phyloP scores from a whole-genome alignment of 2,888 invertebrate genomes.

The Trichogramma evanescens region DNA sequence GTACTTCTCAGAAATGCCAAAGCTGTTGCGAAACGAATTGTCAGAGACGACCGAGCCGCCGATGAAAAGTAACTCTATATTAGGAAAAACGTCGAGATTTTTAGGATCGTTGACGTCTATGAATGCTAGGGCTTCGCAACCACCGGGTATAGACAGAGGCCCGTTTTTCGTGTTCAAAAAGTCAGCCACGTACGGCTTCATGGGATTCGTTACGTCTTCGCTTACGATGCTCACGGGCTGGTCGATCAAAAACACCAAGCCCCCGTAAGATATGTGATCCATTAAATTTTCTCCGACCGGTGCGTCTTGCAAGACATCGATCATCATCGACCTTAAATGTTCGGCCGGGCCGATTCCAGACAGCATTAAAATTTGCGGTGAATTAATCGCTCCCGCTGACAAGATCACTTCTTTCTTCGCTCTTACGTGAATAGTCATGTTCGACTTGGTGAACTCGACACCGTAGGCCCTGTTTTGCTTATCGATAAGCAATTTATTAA shows the following conservation, averaged over 20 bases:
- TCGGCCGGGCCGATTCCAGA: constrained; percentile 67
- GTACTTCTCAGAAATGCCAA: constrained; percentile 53
- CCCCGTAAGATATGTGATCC: constrained; percentile 64
- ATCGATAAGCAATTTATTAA: constrained; percentile 55
- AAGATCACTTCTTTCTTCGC: constrained; percentile 68
- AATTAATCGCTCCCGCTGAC: constrained; percentile 69
- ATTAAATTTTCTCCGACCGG: constrained; percentile 64
- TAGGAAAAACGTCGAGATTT: constrained; percentile 55
- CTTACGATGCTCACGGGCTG: constrained; percentile 26
- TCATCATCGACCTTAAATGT: constrained; percentile 54
- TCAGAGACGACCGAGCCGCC: constrained; percentile 53
- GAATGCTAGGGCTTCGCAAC: constrained; percentile 62
- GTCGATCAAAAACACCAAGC: constrained; percentile 54
- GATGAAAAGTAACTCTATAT: constrained; percentile 59
- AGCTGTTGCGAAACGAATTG: constrained; percentile 49
- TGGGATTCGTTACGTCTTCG: constrained; percentile 18
- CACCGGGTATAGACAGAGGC: constrained; percentile 59
- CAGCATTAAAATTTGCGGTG: constrained; percentile 72
- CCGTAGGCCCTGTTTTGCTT: constrained; percentile 53
- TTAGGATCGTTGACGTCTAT: constrained; percentile 56
- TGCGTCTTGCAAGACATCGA: constrained; percentile 53
- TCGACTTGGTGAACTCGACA: constrained; percentile 54
- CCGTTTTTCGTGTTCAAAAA: constrained; percentile 54
- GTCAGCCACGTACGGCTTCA: constrained; percentile 39
- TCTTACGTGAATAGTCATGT: constrained; percentile 50